These are phyloP conservation scores for Heliconius erato DNA, from an alignment of 2,888 invertebrate genomes.

Conservation along the genomic window DNA sequence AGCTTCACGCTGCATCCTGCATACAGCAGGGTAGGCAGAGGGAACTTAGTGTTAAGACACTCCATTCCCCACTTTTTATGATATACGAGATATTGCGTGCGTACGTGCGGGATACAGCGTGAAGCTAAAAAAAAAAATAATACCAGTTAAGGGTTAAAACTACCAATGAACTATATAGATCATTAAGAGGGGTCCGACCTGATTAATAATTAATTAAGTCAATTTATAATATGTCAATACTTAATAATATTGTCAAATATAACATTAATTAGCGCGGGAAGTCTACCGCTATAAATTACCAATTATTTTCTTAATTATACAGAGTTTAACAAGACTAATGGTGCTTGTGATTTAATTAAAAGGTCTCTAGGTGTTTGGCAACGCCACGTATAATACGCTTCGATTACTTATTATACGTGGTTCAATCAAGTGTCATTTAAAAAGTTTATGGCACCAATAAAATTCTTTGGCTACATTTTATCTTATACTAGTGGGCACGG, in stretches of 20 bases:
- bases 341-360: slow-evolving; percentile 12
- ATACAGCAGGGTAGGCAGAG: too few species aligned
- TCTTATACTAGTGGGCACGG: neutral
- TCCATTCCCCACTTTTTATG: too few species aligned
- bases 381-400: neutral
- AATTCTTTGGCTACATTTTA: neutral
- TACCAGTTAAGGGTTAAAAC: neutral
- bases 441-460: neutral
- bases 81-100: too few species aligned
- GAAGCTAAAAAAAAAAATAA: too few species aligned
- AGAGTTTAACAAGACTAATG: slow-evolving; percentile 25
- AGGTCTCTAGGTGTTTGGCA: neutral
- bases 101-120: too few species aligned
- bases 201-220: slow-evolving; percentile 7
- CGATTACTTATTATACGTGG: neutral
- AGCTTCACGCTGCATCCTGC: too few species aligned
- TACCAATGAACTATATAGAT: neutral
- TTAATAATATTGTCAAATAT: slow-evolving; percentile 2
- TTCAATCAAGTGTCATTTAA: neutral
- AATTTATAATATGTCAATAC: slow-evolving; percentile 1
- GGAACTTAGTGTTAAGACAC: too few species aligned
- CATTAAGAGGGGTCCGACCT: neutral
- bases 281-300: slow-evolving; percentile 17
- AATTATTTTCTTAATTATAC: slow-evolving; percentile 23
- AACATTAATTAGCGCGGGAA: slow-evolving; percentile 10